Base-by-base conservation (phyloP, 2,113 vertebrate species). In the Todiramphus chloris region DNA sequence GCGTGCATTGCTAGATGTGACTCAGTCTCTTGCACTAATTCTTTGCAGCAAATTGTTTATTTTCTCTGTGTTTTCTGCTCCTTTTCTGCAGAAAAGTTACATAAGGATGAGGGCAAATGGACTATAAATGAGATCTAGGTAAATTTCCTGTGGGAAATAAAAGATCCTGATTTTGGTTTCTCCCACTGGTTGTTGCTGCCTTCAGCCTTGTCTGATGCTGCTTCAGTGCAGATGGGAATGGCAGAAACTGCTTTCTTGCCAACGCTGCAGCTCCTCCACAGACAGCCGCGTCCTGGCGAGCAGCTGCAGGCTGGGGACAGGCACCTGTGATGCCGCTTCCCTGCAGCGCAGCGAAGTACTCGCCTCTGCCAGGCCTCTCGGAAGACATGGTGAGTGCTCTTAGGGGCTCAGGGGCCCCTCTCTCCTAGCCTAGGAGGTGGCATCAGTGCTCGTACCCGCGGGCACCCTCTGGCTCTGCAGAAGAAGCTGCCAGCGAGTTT, bases 111-210 rank as follows among this genome's bases (percentile, higher is more conserved):
- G 89, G 74, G 31, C 86, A 87, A 95, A 82, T 35, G 58, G 74
- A 50, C 83, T 92, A 84, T 50, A 95, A 92, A 91, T 68, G 77
- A 44, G 86, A 94, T 89, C 44, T 79, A 92, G 92, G 92, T 94
- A 75, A 35, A 70, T 77, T 91, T 94, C 92, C 93, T 91, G 13
- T 69, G 89, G 77, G 95, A 94, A 95, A 89, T 92, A 81, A 89
- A 89, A 89, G 78, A 83, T 83, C 74, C 63, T 69, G 28, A 46
- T 94, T 78, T 93, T 84, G 39, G 19, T 69, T 95, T 94, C 58
- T 93, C 35, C 50, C 86, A 3, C 43, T 80, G 83, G 3, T 59
- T 90, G 94, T 94, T 94, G 77, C 77, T 93, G 77, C 69, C 68
- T 78, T 75, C 56, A 92, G 69, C 73, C 43, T 60, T 81, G 46